phyloP scores from a whole-genome alignment of 2,888 invertebrate genomes.

The Chrysina gloriosa region DNA sequence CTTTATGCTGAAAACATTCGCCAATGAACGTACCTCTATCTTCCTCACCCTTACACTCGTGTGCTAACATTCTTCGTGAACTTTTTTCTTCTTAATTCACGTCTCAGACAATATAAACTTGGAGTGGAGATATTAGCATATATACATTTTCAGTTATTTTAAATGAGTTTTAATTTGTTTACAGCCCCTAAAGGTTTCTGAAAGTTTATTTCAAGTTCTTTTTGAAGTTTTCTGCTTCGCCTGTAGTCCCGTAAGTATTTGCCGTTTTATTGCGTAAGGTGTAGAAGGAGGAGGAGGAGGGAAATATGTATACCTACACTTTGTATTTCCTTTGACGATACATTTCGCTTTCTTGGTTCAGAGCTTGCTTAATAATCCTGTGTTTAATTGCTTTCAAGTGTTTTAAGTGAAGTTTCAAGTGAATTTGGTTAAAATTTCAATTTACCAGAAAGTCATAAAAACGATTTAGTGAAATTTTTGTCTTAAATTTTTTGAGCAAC shows the following conservation, averaged over 20 bases:
- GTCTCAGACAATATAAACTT: slow-evolving; percentile 35
- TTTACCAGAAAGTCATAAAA: neutral
- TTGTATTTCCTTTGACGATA: neutral
- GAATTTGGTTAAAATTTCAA: slow-evolving; percentile 6
- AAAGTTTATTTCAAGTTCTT: slow-evolving; percentile 32
- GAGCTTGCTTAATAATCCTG: too few relatives aligned
- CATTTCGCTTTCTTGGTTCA: too few relatives aligned
- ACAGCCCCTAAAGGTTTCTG: slow-evolving; percentile 41
- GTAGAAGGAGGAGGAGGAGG: neutral
- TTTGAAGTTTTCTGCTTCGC: slow-evolving; percentile 15
- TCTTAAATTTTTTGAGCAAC: too few relatives aligned
- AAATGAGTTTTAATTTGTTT: slow-evolving; percentile 49
- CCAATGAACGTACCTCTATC: slow-evolving; percentile 28
- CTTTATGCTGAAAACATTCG: slow-evolving; percentile 47
- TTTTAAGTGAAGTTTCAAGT: neutral
- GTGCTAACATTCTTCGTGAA: slow-evolving; percentile 5
- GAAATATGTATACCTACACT: too few relatives aligned
- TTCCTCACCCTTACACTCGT: neutral
- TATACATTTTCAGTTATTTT: slow-evolving; percentile 45
- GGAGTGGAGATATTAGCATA: slow-evolving; percentile 44
- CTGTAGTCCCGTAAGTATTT: neutral
- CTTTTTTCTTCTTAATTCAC: slow-evolving; percentile 27
- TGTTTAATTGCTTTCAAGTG: neutral
- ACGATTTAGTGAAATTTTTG: too few relatives aligned
- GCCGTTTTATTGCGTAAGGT: slow-evolving; percentile 20